Base-by-base conservation (phyloP, 2,113 vertebrate species). In the Caranx melampygus region DNA sequence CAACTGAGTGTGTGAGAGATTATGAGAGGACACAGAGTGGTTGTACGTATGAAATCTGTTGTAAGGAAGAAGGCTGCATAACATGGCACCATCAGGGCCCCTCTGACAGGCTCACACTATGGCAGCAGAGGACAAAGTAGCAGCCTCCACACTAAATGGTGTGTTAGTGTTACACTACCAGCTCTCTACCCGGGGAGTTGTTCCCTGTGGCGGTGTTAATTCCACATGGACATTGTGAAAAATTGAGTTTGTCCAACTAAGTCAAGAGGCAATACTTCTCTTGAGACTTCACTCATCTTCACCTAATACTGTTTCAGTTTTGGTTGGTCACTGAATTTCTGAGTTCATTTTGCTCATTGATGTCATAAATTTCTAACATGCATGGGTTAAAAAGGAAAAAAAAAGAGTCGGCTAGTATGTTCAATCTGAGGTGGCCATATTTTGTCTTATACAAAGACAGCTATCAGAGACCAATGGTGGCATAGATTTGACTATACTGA, bases 91-190 rank as follows among this genome's bases (percentile, higher is more conserved):
- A 20, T 54, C 13, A 0, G 75, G 59, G 55, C 68, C 70, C 44
- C 54, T 84, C 61, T 75, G 73, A 86, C 84, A 76, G 63, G 54
- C 68, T 90, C 83, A 72, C 87, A 78, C 79, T 26, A 51, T 63
- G 64, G 81, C 85, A 81, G 81, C 81, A 61, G 66, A 34, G 71
- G 83, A 77, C 87, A 86, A 77, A 86, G 87, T 81, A 65, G 81
- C 87, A 75, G 80, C 78, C 31, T 26, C 51, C 59, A 42, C 79
- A 73, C 37, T 60, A 21, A 55, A 52, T 61, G 82, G 66, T 80
- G 83, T 72, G 58, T 80, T 45, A 40, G 59, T 77, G 77, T 57
- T 49, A 71, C 4, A 26, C 64, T 64, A 73, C 68, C 71, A 70
- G 26, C 75, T 66, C 2, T 10, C 47, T 61, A 77, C 68, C 18